Conservation (phyloP, 37 sponge, comb jelly and placozoan species). For the Mnemiopsis leidyi region DNA sequence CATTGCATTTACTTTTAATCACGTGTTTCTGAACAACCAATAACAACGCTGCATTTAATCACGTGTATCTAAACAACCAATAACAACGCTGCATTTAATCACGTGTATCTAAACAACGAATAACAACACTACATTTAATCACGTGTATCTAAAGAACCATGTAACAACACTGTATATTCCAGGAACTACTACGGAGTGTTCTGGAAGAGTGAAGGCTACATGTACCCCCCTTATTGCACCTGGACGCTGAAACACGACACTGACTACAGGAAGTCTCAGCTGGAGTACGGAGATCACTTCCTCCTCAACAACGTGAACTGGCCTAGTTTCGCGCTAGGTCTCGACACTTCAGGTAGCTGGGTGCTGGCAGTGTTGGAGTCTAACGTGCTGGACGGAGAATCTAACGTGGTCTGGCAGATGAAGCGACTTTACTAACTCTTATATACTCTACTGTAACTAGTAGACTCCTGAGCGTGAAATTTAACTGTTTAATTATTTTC, state of each 20-base stretch:
- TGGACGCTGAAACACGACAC: slow-evolving; percentile 11
- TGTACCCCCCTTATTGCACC: neutral
- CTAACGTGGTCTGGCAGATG: neutral
- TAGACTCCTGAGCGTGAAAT: neutral
- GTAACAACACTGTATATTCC: too few species aligned
- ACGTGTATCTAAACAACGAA: too few species aligned
- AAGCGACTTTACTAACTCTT: neutral
- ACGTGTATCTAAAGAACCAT: too few species aligned
- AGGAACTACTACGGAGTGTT: slow-evolving; percentile 1
- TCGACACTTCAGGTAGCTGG: neutral
- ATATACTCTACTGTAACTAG: neutral
- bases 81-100: too few species aligned
- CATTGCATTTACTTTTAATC: too few species aligned
- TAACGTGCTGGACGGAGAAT: neutral
- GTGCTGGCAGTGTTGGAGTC: neutral
- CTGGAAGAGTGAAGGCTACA: neutral
- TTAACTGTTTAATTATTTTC: neutral
- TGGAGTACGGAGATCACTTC: slow-evolving; percentile 12
- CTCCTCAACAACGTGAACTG: slow-evolving; percentile 15
- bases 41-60: too few species aligned
- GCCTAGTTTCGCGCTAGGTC: neutral
- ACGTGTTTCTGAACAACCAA: too few species aligned
- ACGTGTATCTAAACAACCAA: too few species aligned
- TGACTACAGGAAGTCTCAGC: neutral
- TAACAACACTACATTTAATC: too few species aligned